Percentiles rank a stretch among this genome's conserved stretches.
These are phyloP conservation scores for Hyposoter didymator DNA, from an alignment of 2,888 invertebrate species.

Conservation along the genomic window DNA sequence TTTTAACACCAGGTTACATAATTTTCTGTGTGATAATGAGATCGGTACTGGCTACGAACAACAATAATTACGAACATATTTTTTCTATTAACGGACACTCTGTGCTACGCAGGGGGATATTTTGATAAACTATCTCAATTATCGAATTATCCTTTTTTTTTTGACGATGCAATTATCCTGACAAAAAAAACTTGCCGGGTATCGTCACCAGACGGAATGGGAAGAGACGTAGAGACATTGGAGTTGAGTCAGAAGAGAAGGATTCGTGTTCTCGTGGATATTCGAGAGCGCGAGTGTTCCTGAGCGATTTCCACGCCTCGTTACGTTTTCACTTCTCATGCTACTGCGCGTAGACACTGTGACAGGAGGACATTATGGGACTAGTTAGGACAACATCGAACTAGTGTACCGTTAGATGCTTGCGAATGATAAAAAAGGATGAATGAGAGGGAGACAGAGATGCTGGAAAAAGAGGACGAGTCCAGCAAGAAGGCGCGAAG, in stretches of 20 bases:
- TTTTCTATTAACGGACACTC: background rate
- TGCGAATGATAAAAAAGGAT: conserved; percentile 27
- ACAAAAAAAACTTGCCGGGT: background rate
- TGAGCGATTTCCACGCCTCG: conserved; percentile 77
- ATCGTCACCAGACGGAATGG: background rate
- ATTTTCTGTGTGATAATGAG: background rate
- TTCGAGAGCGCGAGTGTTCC: conserved; percentile 60
- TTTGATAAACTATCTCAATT: background rate
- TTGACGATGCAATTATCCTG: background rate
- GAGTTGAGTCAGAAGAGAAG: conserved; percentile 33
- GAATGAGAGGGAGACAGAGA: background rate
- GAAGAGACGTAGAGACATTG: background rate
- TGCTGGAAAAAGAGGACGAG: conserved; percentile 52
- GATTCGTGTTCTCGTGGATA: conserved; percentile 52
- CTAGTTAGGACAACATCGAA: conserved; percentile 34
- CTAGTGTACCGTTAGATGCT: conserved; percentile 56
- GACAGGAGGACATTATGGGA: conserved; percentile 15
- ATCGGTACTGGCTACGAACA: background rate
- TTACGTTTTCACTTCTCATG: conserved; percentile 71
- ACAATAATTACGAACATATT: background rate
- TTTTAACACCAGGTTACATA: background rate
- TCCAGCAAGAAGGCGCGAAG: conserved; percentile 65
- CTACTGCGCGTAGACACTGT: conserved; percentile 6
- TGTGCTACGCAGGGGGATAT: background rate
- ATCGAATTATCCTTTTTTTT: conserved; percentile 4